Percentiles rank a stretch among this genome's conserved stretches.
phyloP scores from a whole-genome alignment of 2,888 invertebrate species.

The Petrolisthes cinctipes region DNA sequence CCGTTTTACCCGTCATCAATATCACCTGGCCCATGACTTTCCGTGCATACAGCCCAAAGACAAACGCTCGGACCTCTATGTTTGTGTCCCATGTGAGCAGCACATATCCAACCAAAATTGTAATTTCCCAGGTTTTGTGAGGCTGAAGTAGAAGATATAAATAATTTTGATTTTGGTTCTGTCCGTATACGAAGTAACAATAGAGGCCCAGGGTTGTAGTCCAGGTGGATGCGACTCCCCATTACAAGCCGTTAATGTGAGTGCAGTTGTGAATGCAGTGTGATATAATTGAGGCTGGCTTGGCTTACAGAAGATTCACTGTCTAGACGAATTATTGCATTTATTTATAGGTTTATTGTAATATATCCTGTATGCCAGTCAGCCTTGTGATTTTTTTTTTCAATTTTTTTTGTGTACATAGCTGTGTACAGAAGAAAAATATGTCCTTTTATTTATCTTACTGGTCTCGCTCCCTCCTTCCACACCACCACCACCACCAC shows the following conservation, averaged over 20 bases:
- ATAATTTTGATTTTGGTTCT: neutral
- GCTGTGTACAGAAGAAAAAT: constrained; percentile 59
- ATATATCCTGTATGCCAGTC: constrained; percentile 51
- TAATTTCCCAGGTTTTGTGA: too few relatives aligned
- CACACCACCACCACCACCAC: neutral
- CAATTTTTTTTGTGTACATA: constrained; percentile 56
- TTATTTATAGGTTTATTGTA: constrained; percentile 57
- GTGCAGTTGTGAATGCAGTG: constrained; percentile 62
- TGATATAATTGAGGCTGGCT: constrained; percentile 58
- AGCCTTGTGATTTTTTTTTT: constrained; percentile 41
- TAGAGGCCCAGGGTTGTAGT: constrained; percentile 45
- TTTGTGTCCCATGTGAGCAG: too few relatives aligned
- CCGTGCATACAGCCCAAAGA: too few relatives aligned
- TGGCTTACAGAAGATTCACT: constrained; percentile 55
- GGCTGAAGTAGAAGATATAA: too few relatives aligned
- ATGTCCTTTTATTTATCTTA: constrained; percentile 62
- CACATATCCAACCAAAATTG: too few relatives aligned
- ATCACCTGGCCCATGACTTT: too few relatives aligned
- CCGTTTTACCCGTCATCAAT: too few relatives aligned
- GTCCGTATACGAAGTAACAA: constrained; percentile 39
- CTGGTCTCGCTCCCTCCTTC: constrained; percentile 38
- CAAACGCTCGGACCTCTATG: too few relatives aligned
- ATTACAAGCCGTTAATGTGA: constrained; percentile 32
- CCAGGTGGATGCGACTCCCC: constrained; percentile 7
- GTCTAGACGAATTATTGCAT: constrained; percentile 63